Evolutionary conservation across 2,797 vertebrate species (phyloP), one percentile per base, ranked within the genome.

Genomic region (Characodon lateralis): DNA sequence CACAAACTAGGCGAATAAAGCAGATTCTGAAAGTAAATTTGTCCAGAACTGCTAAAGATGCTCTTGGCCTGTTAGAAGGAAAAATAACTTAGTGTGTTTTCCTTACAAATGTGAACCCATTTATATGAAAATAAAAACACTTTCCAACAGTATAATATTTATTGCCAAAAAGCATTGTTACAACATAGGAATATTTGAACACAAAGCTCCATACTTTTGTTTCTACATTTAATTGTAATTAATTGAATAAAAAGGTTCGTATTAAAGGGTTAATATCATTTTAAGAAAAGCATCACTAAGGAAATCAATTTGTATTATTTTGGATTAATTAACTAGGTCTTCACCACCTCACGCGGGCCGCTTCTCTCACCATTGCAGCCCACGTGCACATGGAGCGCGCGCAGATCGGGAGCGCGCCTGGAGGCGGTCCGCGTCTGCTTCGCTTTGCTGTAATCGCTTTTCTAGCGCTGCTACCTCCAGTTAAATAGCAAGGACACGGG

Each of bases 361-460:
- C 56, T 74, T 77, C 46, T 14, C 24, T 51, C 48, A 48, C 86
- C 77, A 66, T 81, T 81, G 85, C 87, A 74, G 86, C 76, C 66
- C 78, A 56, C 84, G 79, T 87, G 95, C 88, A 91, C 93, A 91
- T 88, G 94, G 84, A 5, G 86, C 78, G 91, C 89, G 88, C 83
- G 84, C 90, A 48, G 8, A 9, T 1, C 87, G 89, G 85, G 93
- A 90, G 92, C 95, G 95, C 95, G 95, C 95, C 71, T 69, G 94
- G 95, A 95, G 95, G 95, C 95, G 95, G 95, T 95, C 93, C 94
- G 91, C 94, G 84, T 81, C 92, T 93, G 94, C 92, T 84, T 94
- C 90, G 53, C 89, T 93, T 92, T 71, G 92, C 91, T 91, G 91
- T 94, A 86, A 88, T 94, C 94, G 92, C 89, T 86, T 88, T 90